phyloP scores from a whole-genome alignment of 1,140 invertebrate species.

The Heliconius hermathena region DNA sequence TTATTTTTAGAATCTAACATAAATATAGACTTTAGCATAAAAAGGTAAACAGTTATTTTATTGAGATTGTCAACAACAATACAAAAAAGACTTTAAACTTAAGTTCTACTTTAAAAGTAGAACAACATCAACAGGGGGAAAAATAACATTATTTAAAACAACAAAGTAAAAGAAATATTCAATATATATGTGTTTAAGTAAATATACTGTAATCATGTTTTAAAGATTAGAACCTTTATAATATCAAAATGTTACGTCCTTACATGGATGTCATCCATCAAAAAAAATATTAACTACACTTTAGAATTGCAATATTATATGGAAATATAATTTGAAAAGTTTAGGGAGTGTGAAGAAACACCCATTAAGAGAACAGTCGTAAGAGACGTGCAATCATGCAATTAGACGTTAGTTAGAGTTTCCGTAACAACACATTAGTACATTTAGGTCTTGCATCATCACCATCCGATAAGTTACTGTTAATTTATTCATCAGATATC shows the following conservation, averaged over 20 bases:
- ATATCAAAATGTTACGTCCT: background rate
- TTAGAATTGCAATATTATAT: background rate
- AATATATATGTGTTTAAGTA: background rate
- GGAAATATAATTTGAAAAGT: background rate
- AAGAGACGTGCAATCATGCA: conserved; percentile 39
- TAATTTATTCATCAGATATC: background rate
- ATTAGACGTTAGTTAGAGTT: conserved; percentile 33
- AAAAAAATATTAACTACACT: background rate
- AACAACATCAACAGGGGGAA: background rate
- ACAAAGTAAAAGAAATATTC: background rate
- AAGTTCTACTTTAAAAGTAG: background rate
- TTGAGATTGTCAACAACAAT: too few species aligned
- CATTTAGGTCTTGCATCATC: background rate
- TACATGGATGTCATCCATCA: background rate
- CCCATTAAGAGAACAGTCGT: background rate
- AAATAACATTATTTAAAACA: background rate
- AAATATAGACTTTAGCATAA: too few species aligned
- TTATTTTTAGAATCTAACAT: too few species aligned
- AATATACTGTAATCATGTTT: too few species aligned
- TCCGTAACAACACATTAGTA: conserved; percentile 41
- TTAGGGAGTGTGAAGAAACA: background rate
- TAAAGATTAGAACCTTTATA: background rate
- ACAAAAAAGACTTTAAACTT: too few species aligned
- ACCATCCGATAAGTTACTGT: background rate
- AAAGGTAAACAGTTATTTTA: too few species aligned